Base-by-base conservation (phyloP, 2,888 invertebrate species). In the Dasysyrphus tricinctus region DNA sequence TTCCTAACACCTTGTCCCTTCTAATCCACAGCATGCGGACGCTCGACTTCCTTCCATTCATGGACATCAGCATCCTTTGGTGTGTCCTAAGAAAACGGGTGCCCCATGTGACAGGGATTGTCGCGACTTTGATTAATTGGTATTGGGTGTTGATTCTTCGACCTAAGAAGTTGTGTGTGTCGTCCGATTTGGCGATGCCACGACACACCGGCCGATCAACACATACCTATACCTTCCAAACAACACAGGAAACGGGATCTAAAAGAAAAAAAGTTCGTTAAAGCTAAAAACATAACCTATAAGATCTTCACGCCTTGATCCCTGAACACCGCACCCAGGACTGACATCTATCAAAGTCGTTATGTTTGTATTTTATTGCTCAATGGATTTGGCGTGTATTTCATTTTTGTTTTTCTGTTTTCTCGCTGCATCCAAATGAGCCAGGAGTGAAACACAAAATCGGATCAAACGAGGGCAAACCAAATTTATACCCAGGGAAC, bases 51-150 rank as follows among this genome's bases (percentile, higher is more conserved):
- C 24, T 29, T 79, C 69, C 81, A 77, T 73, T 79, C 82, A 78
- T 80, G 73, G 56, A 49, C 51, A 14, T 11, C 47, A 63, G 29
- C 16, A 54, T 56, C 42, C 19, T 32, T n/a, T 63, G 65, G 65
- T 72, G 59, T 54, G 44, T 42, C 39, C 61, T 8, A 42, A 80
- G 42, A 29, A 80, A 77, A 59, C 73, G 76, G 73, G 29, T 85
- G 77, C 72, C 51, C 56, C 80, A 69, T 57, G 47, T 88, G 89
- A 88, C 90, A 89, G 88, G 88, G 89, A 88, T 89, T 89, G 89
- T 89, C 89, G 89, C 88, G 89, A 87, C 90, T 89, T 89, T 90
- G 90, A 90, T 90, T 90, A 90, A 90, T 90, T 90, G 90, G 89
- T 88, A 89, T 89, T 89, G 88, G 89, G 89, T 89, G 89, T 89